Base-by-base conservation (phyloP, 2,113 vertebrate species). In the Gobiocypris rarus region DNA sequence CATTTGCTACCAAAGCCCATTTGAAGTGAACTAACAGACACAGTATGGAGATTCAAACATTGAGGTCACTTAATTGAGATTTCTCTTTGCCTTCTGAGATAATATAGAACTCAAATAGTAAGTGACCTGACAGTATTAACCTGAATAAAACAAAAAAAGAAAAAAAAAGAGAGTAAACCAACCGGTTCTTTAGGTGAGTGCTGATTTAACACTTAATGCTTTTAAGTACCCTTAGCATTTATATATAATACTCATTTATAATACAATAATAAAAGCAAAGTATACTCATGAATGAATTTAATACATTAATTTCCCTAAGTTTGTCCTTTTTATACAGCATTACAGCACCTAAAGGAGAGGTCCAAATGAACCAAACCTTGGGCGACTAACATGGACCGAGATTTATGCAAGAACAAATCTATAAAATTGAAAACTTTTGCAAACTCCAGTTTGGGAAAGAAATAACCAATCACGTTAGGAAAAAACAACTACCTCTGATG, bases 31-130 rank as follows among this genome's bases (percentile, higher is more conserved):
- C 63, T 88, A 73, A 85, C 91, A 92, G 95, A 98, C 97, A 99
- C 98, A 99, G 97, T 99, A 98, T 99, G 98, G 96, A 99, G 97
- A 97, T 95, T 95, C 94, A 92, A 94, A 92, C 95, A 94, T 93
- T 96, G 95, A 97, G 97, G 97, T 98, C 97, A 99, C 97, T 96
- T 97, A 94, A 95, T 96, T 97, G 94, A 93, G 89, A 84, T 91
- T 92, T 93, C 67, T 50, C 63, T 83, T 75, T 61, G 24, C 17
- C 50, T 67, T 86, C 59, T 74, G 58, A 34, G 82, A 88, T 86
- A 89, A 88, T 88, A 80, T 76, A 93, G 89, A 95, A 93, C 94
- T 94, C 91, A 95, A 89, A 97, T 94, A 96, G 94, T 95, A 97
- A 98, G 97, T 98, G 98, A 98, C 97, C 97, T 96, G 95, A 93